phyloP scores from a whole-genome alignment of 2,888 invertebrate genomes.

The Cremastinae sp. region DNA sequence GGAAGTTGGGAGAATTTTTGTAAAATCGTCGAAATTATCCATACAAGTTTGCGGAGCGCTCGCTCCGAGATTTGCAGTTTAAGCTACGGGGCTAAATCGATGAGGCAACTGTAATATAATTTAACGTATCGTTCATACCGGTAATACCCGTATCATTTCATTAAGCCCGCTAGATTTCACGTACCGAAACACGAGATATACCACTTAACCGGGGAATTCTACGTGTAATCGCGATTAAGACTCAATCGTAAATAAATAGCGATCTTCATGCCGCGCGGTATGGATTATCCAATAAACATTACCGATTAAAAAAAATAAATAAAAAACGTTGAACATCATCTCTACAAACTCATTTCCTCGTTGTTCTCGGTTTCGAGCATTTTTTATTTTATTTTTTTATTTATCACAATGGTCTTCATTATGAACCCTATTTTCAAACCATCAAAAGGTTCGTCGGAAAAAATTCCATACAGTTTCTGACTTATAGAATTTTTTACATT shows the following conservation, averaged over 20 bases:
- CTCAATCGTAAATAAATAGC: constrained; percentile 34
- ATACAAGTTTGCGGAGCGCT: not conserved
- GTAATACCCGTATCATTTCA: constrained; percentile 60
- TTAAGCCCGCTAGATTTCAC: constrained; percentile 49
- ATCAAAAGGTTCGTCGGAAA: no score
- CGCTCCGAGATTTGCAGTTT: constrained; percentile 3
- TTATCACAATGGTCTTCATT: no score
- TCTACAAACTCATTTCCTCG: not conserved
- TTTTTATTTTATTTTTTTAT: not conserved
- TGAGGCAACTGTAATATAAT: constrained; percentile 54
- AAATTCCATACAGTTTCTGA: no score
- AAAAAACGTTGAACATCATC: not conserved
- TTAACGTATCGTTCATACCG: constrained; percentile 53
- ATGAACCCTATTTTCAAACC: no score
- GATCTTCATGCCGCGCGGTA: constrained; percentile 1
- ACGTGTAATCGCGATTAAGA: constrained; percentile 32
- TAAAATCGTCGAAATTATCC: no score
- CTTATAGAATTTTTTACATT: no score
- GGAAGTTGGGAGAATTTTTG: no score
- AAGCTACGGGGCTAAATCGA: constrained; percentile 30
- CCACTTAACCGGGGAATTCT: constrained; percentile 40
- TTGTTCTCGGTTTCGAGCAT: no score
- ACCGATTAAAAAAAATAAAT: not conserved
- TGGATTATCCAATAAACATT: constrained; percentile 12
- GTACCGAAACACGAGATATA: constrained; percentile 54